Evolutionary conservation across 2,888 invertebrate genomes (phyloP).

Genomic region (Pheosia gnoma): DNA sequence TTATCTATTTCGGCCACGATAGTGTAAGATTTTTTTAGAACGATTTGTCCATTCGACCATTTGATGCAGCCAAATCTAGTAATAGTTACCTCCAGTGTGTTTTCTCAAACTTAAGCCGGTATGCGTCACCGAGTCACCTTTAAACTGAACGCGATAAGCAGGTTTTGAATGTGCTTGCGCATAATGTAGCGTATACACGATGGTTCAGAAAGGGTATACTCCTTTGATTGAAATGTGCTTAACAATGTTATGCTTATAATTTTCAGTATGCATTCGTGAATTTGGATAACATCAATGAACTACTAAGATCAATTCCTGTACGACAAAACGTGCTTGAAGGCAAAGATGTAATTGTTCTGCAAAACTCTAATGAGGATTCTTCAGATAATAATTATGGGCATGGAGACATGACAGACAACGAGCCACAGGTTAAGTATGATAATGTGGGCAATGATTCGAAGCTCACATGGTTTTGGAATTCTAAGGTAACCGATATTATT

Average conservation of each 20-base stretch:
- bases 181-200: too few relatives aligned
- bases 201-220: too few relatives aligned
- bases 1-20: too few relatives aligned
- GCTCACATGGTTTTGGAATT: conserved; percentile 18
- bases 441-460: conserved; percentile 4
- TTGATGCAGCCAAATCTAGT: too few relatives aligned
- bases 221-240: too few relatives aligned
- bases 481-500: conserved; percentile 15
- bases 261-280: conserved; percentile 26
- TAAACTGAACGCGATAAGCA: too few relatives aligned
- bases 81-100: too few relatives aligned
- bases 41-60: too few relatives aligned
- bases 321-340: neutral
- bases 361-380: neutral
- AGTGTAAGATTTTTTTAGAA: too few relatives aligned
- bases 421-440: neutral
- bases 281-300: conserved; percentile 10
- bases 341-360: neutral
- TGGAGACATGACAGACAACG: conserved; percentile 6
- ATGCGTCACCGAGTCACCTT: too few relatives aligned
- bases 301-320: neutral
- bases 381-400: conserved; percentile 6
- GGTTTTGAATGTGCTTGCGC: too few relatives aligned
- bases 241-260: neutral
- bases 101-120: too few relatives aligned